phyloP scores from a whole-genome alignment of 2,888 invertebrate species.

The Xylota sylvarum region DNA sequence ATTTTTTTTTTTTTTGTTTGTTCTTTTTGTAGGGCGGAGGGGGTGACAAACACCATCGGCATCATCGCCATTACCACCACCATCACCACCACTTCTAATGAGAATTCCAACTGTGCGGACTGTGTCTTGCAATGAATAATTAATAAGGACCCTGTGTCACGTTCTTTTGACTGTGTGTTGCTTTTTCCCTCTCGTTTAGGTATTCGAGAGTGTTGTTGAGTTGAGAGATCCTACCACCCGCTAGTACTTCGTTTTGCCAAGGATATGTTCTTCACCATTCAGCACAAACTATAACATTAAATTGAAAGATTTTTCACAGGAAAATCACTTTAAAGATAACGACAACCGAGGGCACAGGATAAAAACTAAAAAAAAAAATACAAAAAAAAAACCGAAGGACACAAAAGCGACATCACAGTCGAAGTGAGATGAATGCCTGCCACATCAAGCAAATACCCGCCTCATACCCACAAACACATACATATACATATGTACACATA shows the following conservation, averaged over 20 bases:
- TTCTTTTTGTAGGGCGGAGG: conserved; percentile 14
- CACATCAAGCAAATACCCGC: conserved; percentile 15
- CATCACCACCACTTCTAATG: conserved; percentile 38
- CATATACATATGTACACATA: too few relatives aligned
- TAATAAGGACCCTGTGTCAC: conserved; percentile 63
- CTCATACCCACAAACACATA: too few relatives aligned
- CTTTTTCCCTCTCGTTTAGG: background rate
- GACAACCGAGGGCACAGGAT: background rate
- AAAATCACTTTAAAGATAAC: conserved; percentile 46
- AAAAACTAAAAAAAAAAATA: too few relatives aligned
- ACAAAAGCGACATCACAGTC: conserved; percentile 30
- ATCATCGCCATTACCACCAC: background rate
- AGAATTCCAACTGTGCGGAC: conserved; percentile 56
- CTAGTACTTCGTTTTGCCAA: conserved; percentile 8
- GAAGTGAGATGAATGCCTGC: conserved; percentile 54
- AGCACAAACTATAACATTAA: conserved; percentile 31
- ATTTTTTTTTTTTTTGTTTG: conserved; percentile 31
- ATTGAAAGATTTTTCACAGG: conserved; percentile 36
- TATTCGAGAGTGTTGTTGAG: conserved; percentile 29
- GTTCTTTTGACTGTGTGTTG: conserved; percentile 26
- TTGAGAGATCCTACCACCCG: background rate
- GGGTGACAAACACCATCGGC: conserved; percentile 13
- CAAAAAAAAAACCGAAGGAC: background rate
- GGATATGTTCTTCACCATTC: conserved; percentile 40
- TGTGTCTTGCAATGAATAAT: conserved; percentile 74